Conservation (phyloP, 2,888 invertebrate genomes). For the Aphelenchoides bicaudatus region DNA sequence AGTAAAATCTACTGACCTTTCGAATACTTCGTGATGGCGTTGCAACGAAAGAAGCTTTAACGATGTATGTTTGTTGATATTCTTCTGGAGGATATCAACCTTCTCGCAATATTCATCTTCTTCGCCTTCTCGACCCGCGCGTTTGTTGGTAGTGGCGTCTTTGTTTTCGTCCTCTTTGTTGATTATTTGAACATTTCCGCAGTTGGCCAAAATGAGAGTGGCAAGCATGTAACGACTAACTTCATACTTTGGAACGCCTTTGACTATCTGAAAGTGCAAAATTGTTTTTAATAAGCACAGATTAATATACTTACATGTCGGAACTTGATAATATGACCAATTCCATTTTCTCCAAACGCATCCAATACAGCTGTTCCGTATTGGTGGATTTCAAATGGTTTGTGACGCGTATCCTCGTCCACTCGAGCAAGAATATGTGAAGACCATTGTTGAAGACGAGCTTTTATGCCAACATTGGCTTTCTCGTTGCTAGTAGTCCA, state of each 20-base stretch:
- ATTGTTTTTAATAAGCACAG: neutral
- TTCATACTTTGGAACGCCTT: slow-evolving; percentile 27
- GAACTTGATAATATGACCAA: neutral
- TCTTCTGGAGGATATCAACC: too few relatives aligned
- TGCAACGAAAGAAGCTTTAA: too few relatives aligned
- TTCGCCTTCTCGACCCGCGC: too few relatives aligned
- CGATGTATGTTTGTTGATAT: too few relatives aligned
- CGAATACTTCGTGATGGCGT: too few relatives aligned
- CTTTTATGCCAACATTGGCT: neutral
- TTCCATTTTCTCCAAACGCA: slow-evolving; percentile 12
- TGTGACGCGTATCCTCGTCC: slow-evolving; percentile 14
- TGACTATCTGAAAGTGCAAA: neutral
- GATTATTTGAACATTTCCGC: slow-evolving; percentile 29
- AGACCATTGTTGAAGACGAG: slow-evolving; percentile 17
- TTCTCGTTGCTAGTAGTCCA: neutral
- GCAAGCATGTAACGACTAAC: slow-evolving; percentile 31
- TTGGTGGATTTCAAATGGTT: slow-evolving; percentile 14
- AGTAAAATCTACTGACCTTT: too few relatives aligned
- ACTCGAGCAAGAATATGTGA: slow-evolving; percentile 5
- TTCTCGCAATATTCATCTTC: too few relatives aligned
- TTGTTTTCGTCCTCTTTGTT: neutral
- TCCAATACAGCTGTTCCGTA: slow-evolving; percentile 8
- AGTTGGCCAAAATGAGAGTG: slow-evolving; percentile 30
- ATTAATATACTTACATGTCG: neutral
- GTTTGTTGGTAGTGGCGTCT: too few relatives aligned